Evolutionary conservation across 1,140 invertebrate genomes (phyloP), one percentile per base, ranked within the genome.

Genomic region (Parasteatoda tepidariorum): DNA sequence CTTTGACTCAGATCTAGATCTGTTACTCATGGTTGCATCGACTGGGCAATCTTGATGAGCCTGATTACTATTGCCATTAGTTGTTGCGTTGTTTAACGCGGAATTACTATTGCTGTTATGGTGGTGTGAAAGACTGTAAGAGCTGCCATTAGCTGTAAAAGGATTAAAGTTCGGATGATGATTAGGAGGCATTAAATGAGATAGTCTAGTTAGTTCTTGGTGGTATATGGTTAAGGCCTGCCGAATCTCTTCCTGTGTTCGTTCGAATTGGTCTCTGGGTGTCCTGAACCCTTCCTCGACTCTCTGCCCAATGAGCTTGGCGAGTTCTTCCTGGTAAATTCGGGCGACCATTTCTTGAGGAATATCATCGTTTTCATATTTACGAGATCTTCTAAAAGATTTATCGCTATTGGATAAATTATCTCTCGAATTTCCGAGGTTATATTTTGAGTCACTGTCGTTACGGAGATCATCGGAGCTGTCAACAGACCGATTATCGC

Each of bases 341-440:
- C 96, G 92, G 18, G 96, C 94, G 86, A 99, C 96, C 90, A 99
- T 98, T 88, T 99, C 98, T 89, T 98, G 97, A 61, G 97, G 94
- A 90, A 98, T 95, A 90, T 98, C 96, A 88, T 97, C 96, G 88
- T 97, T 96, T 33, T 85, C 84, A 89, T 96, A 94, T 88, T 86
- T 85, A 15, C 81, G 33, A 9, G 84, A 81, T n/a, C 76, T 34
- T 48, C 84, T 64, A 41, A 68, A 75, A 59, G 62, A 18, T 26
- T 75, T 67, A 30, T 71, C 82, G 38, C 26, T 59, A 15, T 28
- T n/a, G n/a, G 15, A 30, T 28, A 59, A 59, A 31, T 57, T 48
- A 33, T 74, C 62, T 54, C 68, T 71, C 7, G 67, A 67, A 26
- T 75, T 66, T 34, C 64, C 59, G 28, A 31, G 67, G 55, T 66